Evolutionary conservation across 2,113 vertebrate genomes (phyloP).

Genomic region (Pimephales promelas): DNA sequence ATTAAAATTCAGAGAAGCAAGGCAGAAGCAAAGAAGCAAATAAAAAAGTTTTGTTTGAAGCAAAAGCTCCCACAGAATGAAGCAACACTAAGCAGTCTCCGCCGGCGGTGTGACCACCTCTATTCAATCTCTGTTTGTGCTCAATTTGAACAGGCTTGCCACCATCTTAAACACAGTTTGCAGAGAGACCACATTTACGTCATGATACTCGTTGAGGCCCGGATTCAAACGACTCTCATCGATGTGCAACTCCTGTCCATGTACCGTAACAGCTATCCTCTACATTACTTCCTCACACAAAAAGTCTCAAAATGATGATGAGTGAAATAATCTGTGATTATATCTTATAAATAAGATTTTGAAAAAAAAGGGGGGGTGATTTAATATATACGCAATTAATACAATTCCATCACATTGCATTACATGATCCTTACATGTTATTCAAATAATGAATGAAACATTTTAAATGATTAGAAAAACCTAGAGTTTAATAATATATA

Average conservation of each 20-base stretch:
- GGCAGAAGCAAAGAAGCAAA: background rate
- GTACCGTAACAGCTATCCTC: constrained; percentile 6
- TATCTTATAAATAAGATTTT: background rate
- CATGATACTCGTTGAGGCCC: background rate
- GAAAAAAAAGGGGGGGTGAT: too few species aligned
- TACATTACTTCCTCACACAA: constrained; percentile 28
- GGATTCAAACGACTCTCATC: constrained; percentile 41
- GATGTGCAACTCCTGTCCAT: constrained; percentile 17
- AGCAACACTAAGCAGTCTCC: background rate
- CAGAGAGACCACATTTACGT: constrained; percentile 21
- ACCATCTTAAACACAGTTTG: constrained; percentile 45
- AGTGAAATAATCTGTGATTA: too few species aligned
- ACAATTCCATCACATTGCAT: too few species aligned
- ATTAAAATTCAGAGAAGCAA: background rate
- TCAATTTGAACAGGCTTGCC: constrained; percentile 51
- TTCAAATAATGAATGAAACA: too few species aligned
- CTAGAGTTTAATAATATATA: too few species aligned
- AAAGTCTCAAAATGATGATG: background rate
- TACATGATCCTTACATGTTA: too few species aligned
- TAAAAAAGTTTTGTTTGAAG: background rate
- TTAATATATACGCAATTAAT: too few species aligned
- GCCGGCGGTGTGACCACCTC: constrained; percentile 24
- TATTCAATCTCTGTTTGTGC: constrained; percentile 45
- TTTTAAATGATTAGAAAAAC: too few species aligned
- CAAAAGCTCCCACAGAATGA: background rate